Evolutionary conservation across 2,113 vertebrate genomes (phyloP), one percentile per base, ranked within the genome.

Genomic region (Desmodus rotundus): DNA sequence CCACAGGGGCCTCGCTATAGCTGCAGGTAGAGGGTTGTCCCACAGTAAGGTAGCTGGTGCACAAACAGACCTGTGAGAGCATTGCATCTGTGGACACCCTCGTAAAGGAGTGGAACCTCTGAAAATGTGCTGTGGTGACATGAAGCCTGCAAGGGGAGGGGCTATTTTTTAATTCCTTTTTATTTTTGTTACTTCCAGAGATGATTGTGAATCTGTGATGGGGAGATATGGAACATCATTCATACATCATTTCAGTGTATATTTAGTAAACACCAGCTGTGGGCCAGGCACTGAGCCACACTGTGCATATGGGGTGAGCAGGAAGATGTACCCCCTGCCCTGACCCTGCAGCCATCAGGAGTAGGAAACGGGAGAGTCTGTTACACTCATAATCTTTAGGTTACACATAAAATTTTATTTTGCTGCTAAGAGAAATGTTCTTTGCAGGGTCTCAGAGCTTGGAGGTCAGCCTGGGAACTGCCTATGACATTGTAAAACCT

Each of bases 121-220:
- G 70, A 19, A 89, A 82, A 93, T 68, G 16, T 78, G 38, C 72
- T 96, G 20, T 73, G 41, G 24, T 36, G 14, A 89, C 26, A n/a
- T 43, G 41, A 93, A n/a, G 45, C 4, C 52, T 52, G 5, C n/a
- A 86, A 68, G 43, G 52, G 13, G 20, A 73, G 20, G 54, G 54
- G n/a, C 41, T 22, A 43, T 68, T 70, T 67, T 7, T 24, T 2
- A 58, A 41, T 81, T 87, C 41, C 6, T 73, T 92, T 96, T 84
- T 8, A 54, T 95, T 38, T 82, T 80, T 96, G 80, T 94, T 16
- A n/a, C 31, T 89, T 96, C 22, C 24, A 93, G 65, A 73, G 56
- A 31, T 77, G 52, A 83, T 73, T 33, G 88, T 78, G 81, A 87
- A 82, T 54, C 43, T 45, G 19, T 47, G 38, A 38, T 2, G 15